Base-by-base conservation (phyloP, 2,113 vertebrate genomes). In the Cygnus buccinator region DNA sequence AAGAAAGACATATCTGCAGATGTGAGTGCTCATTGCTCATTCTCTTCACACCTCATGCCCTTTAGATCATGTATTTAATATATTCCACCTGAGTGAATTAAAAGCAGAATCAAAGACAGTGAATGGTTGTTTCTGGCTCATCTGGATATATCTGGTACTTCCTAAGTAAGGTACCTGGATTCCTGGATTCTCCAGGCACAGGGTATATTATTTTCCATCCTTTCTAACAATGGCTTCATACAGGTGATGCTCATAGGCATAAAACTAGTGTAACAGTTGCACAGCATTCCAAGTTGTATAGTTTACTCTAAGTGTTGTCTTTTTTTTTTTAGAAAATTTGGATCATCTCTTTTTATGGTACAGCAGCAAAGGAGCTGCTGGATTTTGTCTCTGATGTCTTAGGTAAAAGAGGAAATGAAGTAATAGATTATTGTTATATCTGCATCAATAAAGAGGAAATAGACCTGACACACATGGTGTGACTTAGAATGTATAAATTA, bases 11-110 rank as follows among this genome's bases (percentile, higher is more conserved):
- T 68, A 10, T 43, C 77, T 84, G 58, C 15, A 93, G 74, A 82
- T 79, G 48, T 55, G 80, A 78, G 84, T 87, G 22, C 15, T 96
- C 35, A 55, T 92, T 87, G 54, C 76, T 95, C 37, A 82, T 89
- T 92, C 77, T 82, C 29, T 81, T 75, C 87, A 68, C 7, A 57
- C 19, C 31, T 89, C 39, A 39, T 87, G 58, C 62, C 70, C 86
- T 95, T 96, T 93, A 89, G 72, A 28, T 84, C n/a, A 17, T 17
- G 18, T 83, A 62, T 93, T 89, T 84, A 89, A 89, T 85, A 62
- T 55, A 87, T 91, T 84, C 89, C 62, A 70, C 3, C n/a, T 50
- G 66, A 84, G 61, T 89, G 57, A 94, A 89, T 89, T 90, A 96
- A 95, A 94, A 90, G 44, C 28, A 78, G 13, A 44, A 73, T 70